Percentiles rank a stretch among this genome's conserved stretches.
These are phyloP conservation scores for Nebria ingens DNA, from an alignment of 1,140 invertebrate species.

Conservation along the genomic window DNA sequence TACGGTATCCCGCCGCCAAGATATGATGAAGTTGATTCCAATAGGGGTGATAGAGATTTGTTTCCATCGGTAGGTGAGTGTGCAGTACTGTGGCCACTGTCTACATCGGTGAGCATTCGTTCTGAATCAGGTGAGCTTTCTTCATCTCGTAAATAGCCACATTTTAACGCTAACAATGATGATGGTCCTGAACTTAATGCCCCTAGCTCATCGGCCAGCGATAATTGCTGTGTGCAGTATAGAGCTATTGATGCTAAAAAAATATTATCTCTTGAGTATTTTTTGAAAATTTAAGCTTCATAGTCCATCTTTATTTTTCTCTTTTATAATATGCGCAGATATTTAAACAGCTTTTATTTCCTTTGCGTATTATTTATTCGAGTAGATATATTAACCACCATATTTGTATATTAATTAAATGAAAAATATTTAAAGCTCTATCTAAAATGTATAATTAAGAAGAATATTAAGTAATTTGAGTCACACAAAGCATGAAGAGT, in stretches of 20 bases:
- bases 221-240: constrained; percentile 34
- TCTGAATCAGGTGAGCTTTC: constrained; percentile 80
- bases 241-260: constrained; percentile 41
- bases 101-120: constrained; percentile 61
- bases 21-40: constrained; percentile 36
- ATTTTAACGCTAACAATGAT: constrained; percentile 65
- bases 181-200: constrained; percentile 32
- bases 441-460: no score
- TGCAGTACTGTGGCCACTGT: constrained; percentile 81
- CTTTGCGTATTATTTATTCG: no score
- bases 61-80: constrained; percentile 75
- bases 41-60: constrained; percentile 69
- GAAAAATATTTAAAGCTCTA: no score
- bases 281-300: no score
- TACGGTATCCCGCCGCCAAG: constrained; percentile 59
- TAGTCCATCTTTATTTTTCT: no score
- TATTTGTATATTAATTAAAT: no score
- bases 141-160: constrained; percentile 62
- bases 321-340: no score
- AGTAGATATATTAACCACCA: no score
- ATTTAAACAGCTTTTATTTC: no score
- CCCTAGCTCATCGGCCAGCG: constrained; percentile 60
- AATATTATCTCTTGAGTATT: no score
- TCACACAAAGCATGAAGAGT: no score
- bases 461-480: no score